These are phyloP conservation scores for Etia nguti DNA, from an alignment of 2,113 vertebrate species.

Conservation along the genomic window DNA sequence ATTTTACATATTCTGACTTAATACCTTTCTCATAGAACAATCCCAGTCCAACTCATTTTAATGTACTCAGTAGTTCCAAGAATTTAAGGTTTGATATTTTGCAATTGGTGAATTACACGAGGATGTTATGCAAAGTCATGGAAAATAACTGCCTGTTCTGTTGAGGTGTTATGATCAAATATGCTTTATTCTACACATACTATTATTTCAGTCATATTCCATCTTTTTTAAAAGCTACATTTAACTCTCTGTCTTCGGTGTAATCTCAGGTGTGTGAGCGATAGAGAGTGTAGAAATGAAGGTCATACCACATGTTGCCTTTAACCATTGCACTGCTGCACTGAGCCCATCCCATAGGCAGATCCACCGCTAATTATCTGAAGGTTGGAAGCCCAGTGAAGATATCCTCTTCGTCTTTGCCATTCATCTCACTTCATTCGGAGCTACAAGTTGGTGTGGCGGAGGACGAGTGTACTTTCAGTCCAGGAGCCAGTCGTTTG, in stretches of 20 bases:
- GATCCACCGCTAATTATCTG: slow-evolving; percentile 67
- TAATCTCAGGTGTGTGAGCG: slow-evolving; percentile 2
- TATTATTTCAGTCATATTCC: neutral
- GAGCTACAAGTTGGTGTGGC: slow-evolving; percentile 31
- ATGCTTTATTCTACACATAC: neutral
- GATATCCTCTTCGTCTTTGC: slow-evolving; percentile 44
- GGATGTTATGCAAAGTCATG: neutral
- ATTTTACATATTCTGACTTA: neutral
- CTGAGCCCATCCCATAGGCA: slow-evolving; percentile 67
- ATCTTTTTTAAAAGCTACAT: neutral
- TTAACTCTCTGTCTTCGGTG: neutral
- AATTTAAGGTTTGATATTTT: neutral
- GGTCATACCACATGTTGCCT: slow-evolving; percentile 70
- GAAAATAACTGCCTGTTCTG: slow-evolving; percentile 4
- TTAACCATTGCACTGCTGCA: slow-evolving; percentile 50
- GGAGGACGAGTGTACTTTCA: slow-evolving; percentile 3
- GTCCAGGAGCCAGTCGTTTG: neutral
- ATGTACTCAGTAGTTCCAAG: neutral
- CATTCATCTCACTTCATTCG: slow-evolving; percentile 46
- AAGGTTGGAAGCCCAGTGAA: slow-evolving; percentile 65
- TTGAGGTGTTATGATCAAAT: neutral
- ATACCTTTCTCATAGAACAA: neutral
- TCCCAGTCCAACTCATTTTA: neutral
- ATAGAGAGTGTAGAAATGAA: slow-evolving; percentile 56
- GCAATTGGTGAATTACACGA: neutral